Conservation (phyloP, 2,888 invertebrate genomes). For the Antheraea assamensis region DNA sequence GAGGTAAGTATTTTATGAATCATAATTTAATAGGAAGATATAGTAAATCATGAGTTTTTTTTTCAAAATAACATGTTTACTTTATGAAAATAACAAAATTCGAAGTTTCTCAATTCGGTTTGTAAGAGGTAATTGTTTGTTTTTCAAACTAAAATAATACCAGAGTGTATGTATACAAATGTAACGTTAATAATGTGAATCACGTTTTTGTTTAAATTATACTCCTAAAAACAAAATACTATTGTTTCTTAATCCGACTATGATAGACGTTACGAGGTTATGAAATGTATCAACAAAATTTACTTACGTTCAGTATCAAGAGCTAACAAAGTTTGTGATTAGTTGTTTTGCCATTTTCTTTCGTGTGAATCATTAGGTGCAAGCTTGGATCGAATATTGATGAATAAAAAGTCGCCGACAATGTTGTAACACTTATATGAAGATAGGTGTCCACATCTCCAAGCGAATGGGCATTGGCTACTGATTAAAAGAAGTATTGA, state of each 20-base stretch:
- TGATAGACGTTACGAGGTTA: background rate
- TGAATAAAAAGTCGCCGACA: background rate
- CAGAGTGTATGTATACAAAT: background rate
- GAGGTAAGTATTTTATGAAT: too few species aligned
- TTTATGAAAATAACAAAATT: background rate
- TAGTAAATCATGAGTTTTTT: background rate
- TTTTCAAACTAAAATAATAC: background rate
- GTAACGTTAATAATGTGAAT: background rate
- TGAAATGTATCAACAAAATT: background rate
- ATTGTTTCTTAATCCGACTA: background rate
- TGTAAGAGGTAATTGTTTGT: background rate
- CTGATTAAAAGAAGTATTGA: too few species aligned
- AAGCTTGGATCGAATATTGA: too few species aligned
- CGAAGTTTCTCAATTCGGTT: background rate
- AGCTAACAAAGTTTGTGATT: background rate
- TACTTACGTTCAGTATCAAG: background rate
- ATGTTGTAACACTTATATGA: too few species aligned
- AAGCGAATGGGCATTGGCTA: too few species aligned
- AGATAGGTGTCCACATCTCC: too few species aligned
- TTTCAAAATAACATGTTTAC: background rate
- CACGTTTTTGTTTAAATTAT: background rate
- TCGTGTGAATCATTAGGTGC: background rate
- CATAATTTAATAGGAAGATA: too few species aligned
- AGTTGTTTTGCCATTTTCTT: background rate
- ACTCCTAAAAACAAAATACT: background rate